Evolutionary conservation across 2,113 vertebrate genomes (phyloP).

Genomic region (Corythornis vintsioides): DNA sequence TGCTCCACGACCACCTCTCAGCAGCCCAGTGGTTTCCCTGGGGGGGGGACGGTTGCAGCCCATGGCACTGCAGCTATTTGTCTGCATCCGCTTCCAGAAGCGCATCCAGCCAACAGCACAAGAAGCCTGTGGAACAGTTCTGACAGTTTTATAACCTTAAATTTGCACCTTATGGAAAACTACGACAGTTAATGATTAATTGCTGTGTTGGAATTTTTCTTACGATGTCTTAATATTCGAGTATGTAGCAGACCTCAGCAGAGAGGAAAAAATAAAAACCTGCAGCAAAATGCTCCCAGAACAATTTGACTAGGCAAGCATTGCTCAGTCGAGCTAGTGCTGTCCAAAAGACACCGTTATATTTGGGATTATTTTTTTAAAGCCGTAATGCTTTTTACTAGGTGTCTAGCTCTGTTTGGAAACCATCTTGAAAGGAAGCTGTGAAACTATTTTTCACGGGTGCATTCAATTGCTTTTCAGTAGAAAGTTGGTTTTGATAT

Average conservation of each 20-base stretch:
- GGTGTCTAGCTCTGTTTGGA: background rate
- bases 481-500: background rate
- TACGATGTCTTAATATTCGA: conserved; percentile 55
- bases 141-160: conserved; percentile 66
- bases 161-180: conserved; percentile 62
- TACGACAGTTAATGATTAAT: conserved; percentile 45
- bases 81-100: background rate
- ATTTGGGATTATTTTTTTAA: background rate
- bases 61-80: background rate
- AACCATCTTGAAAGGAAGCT: background rate
- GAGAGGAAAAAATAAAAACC: conserved; percentile 45
- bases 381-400: background rate
- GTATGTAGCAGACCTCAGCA: conserved; percentile 3
- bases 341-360: background rate
- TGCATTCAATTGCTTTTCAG: background rate
- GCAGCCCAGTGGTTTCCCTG: background rate
- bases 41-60: background rate
- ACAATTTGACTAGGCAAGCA: background rate
- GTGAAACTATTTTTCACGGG: background rate
- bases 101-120: background rate
- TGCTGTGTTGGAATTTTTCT: conserved; percentile 42
- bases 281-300: conserved; percentile 20
- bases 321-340: background rate
- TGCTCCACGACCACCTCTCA: background rate
- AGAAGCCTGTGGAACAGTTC: background rate